Base-by-base conservation (phyloP, 2,888 invertebrate species). In the Macroteleia sp. region DNA sequence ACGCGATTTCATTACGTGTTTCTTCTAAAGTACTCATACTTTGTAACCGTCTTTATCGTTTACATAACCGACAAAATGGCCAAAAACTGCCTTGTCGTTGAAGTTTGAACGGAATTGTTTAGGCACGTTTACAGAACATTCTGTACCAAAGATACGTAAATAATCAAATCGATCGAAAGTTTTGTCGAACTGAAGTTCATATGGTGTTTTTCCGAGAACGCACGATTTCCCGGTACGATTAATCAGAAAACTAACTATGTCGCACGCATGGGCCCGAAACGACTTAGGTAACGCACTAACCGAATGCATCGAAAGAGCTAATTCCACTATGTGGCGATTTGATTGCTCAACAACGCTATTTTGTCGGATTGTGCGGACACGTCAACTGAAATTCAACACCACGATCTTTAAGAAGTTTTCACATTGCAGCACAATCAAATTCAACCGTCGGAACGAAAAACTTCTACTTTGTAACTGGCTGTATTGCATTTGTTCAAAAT, bases 401-500 rank as follows among this genome's bases (percentile, higher is more conserved):
- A 34, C 70, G 77, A 0, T 44, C n/a, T 3, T 10, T 9, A 9
- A 46, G 28, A 6, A 44, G 1, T 3, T 32, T 22, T 28, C 3
- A 4, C 10, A 80, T 66, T 2, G 52, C 28, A 9, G n/a, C 69
- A 41, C 74, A 74, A 36, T 77, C 46, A 22, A 78, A 80, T 74
- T 75, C 80, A 12, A 32, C 75, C 46, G n/a, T 79, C 80, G 3
- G 77, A 79, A 41, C 80, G 81, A 59, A 80, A 78, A 44, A 25
- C 44, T 42, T 81, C 80, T 16, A 82, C 81, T 56, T 54, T 79
- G 42, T 77, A 77, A 14, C 75, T 71, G 9, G 59, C 59, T 8
- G 44, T 46, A n/a, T 61, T 25, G n/a, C 59, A 61, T 12, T 46
- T 77, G 20, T 70, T 77, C 22, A 82, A 62, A 69, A 82, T 81